These are phyloP conservation scores for Phyllostomus discolor DNA, from an alignment of 2,113 vertebrate genomes.

Conservation along the genomic window DNA sequence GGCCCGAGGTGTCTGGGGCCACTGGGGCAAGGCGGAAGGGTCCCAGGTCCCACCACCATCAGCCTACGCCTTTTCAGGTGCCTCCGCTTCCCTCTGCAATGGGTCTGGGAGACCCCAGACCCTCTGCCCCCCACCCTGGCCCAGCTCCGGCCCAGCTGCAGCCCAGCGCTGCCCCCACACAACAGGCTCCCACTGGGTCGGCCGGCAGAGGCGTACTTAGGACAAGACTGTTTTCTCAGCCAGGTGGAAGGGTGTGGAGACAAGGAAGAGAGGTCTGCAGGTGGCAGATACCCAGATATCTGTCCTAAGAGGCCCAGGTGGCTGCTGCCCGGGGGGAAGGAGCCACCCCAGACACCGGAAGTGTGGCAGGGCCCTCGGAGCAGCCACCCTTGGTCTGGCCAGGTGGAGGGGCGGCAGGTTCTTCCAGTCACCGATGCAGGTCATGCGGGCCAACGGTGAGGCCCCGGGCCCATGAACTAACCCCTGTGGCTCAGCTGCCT, in stretches of 20 bases:
- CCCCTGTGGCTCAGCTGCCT: background rate
- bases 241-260: background rate
- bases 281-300: background rate
- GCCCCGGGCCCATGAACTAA: background rate
- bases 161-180: background rate
- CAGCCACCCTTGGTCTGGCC: rapidly evolving
- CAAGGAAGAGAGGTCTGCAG: background rate
- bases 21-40: background rate
- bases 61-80: background rate
- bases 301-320: background rate
- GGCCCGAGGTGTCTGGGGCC: background rate
- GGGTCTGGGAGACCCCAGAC: background rate
- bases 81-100: background rate
- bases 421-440: background rate
- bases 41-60: background rate
- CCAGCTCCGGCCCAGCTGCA: background rate
- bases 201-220: background rate
- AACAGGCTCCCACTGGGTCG: background rate
- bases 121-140: background rate
- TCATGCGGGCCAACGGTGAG: background rate
- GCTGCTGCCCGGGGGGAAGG: background rate
- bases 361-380: rapidly evolving
- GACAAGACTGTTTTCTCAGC: background rate
- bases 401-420: background rate
- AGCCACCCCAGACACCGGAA: background rate